phyloP scores from a whole-genome alignment of 2,888 invertebrate genomes.

The Adelognathus sp. region DNA sequence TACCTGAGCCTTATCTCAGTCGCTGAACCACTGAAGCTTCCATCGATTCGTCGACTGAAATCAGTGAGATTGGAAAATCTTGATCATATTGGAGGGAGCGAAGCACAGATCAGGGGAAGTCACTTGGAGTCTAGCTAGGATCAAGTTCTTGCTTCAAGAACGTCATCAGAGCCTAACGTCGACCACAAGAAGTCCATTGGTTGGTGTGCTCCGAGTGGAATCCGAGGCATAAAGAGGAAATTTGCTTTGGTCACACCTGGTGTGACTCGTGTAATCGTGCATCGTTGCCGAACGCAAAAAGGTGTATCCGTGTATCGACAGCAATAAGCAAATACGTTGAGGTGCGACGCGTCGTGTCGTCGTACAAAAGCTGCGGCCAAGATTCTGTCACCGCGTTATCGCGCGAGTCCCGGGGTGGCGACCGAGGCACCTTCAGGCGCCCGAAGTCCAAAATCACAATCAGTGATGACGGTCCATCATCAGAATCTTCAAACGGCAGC shows the following conservation, averaged over 20 bases:
- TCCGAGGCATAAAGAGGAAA: no score
- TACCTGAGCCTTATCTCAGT: no score
- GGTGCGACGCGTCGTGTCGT: constrained; percentile 54
- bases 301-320: no score
- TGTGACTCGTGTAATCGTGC: no score
- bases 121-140: no score
- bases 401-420: constrained; percentile 78
- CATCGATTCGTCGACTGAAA: constrained; percentile 7
- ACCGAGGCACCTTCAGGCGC: constrained; percentile 77
- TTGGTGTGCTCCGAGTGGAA: no score
- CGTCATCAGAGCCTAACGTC: no score
- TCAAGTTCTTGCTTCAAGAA: no score
- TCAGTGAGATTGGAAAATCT: constrained; percentile 23
- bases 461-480: constrained; percentile 80
- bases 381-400: constrained; percentile 79
- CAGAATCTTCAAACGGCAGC: constrained; percentile 80
- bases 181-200: no score
- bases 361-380: constrained; percentile 72
- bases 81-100: not conserved
- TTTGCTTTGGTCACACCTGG: no score
- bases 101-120: not conserved
- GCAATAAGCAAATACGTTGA: not conserved
- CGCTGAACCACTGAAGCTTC: not conserved
- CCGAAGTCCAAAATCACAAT: constrained; percentile 74
- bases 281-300: no score